Evolutionary conservation across 2,888 invertebrate genomes (phyloP).

Genomic region (Amaurobius ferox): DNA sequence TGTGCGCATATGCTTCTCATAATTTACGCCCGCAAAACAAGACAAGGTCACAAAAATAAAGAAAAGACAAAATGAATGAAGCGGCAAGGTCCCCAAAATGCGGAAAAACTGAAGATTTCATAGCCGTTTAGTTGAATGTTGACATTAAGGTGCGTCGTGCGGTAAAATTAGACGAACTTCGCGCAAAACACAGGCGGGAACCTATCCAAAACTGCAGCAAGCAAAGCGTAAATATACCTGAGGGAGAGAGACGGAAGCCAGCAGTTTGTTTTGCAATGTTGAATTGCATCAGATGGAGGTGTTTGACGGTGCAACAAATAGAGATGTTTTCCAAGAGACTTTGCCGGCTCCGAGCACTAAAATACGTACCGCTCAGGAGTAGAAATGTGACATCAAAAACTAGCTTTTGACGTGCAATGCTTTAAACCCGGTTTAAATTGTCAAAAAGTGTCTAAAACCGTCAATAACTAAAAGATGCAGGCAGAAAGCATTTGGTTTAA

Average conservation of each 20-base stretch:
- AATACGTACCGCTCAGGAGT: no score
- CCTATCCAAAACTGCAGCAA: neutral
- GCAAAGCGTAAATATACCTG: neutral
- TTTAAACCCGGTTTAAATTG: no score
- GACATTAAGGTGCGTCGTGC: neutral
- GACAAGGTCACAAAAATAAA: neutral
- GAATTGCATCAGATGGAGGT: neutral
- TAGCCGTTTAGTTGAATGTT: neutral
- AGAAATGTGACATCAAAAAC: no score
- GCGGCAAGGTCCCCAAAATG: neutral
- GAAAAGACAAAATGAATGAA: neutral
- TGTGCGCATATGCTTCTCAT: neutral
- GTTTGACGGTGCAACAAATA: no score
- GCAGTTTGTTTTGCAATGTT: neutral
- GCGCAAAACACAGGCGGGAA: neutral
- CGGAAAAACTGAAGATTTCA: neutral
- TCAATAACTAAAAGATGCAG: no score
- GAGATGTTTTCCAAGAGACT: no score
- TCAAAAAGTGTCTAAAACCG: no score
- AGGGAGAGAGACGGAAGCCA: neutral
- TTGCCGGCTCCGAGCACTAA: no score
- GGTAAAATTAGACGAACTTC: neutral
- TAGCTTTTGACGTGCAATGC: no score
- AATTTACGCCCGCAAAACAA: neutral
- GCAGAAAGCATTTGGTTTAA: no score